Evolutionary conservation across 2,797 vertebrate genomes (phyloP), one percentile per base, ranked within the genome.

Genomic region (Sebastes iracundus): DNA sequence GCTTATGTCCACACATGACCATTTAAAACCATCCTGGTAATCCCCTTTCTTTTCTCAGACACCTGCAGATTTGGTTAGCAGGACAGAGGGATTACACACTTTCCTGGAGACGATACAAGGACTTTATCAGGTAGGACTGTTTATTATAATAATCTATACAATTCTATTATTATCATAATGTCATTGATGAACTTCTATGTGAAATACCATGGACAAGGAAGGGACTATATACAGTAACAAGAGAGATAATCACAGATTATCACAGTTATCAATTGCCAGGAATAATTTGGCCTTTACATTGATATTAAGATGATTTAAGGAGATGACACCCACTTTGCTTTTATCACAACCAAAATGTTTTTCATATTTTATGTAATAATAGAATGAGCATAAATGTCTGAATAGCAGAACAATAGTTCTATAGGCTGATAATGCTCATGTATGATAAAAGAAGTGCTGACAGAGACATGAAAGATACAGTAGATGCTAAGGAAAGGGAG

Each of bases 11-110:
- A 94, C 94, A 95, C 94, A 92, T 92, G 92, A 94, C 89, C 93
- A 91, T 94, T 96, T 95, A 96, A 96, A 96, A 90, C 93, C 90
- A 90, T 93, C 94, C 90, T 58, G 65, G 72, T 95, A 96, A 97
- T 96, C 96, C 93, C 77, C 70, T 70, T 82, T 92, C 91, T 93
- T 76, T 90, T 90, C 88, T 92, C 93, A 90, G 85, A 86, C 91
- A 82, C 88, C 89, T 92, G 84, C 88, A 87, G 80, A 62, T 65
- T 66, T 70, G 70, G 73, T 86, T 63, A 52, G 76, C 61, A 90
- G 71, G 55, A 88, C 87, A 81, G 67, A 88, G 53, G 85, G 88
- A 88, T 88, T 81, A 88, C 20, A 72, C 65, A 69, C 81, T 35
- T 72, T 64, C 28, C 66, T 49, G 80, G 59, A 83, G 60, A 85